Base-by-base conservation (phyloP, 2,888 invertebrate species). In the Periphyllus acericola region DNA sequence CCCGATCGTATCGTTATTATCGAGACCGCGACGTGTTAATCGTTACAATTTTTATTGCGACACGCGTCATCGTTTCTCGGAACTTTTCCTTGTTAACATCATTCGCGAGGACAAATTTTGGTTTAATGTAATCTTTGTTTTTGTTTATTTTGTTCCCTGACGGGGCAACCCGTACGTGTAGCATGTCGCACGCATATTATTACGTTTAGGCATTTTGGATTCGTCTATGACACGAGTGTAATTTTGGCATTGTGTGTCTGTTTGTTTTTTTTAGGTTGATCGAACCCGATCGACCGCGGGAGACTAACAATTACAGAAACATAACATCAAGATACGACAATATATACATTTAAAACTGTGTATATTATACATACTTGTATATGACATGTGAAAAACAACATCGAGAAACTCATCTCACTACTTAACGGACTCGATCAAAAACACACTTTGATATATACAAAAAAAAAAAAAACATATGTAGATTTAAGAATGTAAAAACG, bases 171-270 rank as follows among this genome's bases (percentile, higher is more conserved):
- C 17, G 17, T 32, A n/a, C 71, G 82, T 46, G 84, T 78, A 85
- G 84, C 75, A 83, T 83, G 82, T 55, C 82, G 46, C 83, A 74
- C 60, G 55, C 74, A 75, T 52, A 76, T 71, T 36, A 68, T 29
- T 55, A 80, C 14, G 60, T 21, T 60, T 60, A 60, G 52, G 71
- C 78, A 80, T 80, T 71, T 71, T 86, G 55, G 34, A 79, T 32
- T 52, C 36, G 21, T 29, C 68, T 81, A 74, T 75, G 87, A 87
- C 87, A 66, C 87, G 80, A 87, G 87, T 81, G 87, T 87, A 87
- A 87, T 87, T 80, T 87, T 81, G 87, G 87, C 87, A 87, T 87
- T 87, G 87, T 87, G 86, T 87, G 86, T 87, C 80, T 87, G 86
- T 87, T 87, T 87, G 71, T 87, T 87, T 80, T 85, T 86, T 87